Evolutionary conservation across 2,888 invertebrate species (phyloP).

Genomic region (Athalia cordata): DNA sequence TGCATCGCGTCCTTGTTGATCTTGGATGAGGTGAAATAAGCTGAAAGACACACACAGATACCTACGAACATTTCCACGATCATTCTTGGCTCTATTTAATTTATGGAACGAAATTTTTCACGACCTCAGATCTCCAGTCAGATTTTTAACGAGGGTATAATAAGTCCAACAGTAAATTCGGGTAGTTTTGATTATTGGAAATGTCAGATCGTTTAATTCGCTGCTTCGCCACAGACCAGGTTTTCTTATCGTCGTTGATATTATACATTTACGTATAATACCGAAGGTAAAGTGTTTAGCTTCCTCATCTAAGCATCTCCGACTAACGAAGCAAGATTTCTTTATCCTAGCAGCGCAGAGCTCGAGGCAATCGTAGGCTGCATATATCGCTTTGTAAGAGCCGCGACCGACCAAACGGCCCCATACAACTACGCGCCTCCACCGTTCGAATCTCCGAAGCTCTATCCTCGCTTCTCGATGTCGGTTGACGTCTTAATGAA

Average conservation of each 20-base stretch:
- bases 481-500: conserved; percentile 53
- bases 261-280: background rate
- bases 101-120: background rate
- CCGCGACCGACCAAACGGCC: conserved; percentile 5
- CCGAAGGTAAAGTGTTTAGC: conserved; percentile 6
- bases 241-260: background rate
- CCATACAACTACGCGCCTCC: background rate
- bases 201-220: background rate
- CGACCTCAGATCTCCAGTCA: background rate
- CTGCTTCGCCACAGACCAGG: no score
- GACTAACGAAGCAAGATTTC: conserved; percentile 33
- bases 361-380: background rate
- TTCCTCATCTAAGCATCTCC: conserved; percentile 11
- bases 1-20: no score
- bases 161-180: conserved; percentile 6
- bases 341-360: background rate
- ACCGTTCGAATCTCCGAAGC: background rate
- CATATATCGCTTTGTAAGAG: conserved; percentile 21
- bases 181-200: conserved; percentile 9
- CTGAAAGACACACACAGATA: no score
- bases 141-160: conserved; percentile 14
- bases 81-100: background rate
- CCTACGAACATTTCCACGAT: background rate
- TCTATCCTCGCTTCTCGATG: conserved; percentile 43
- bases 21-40: no score